Percentiles rank a stretch among this genome's conserved stretches.
These are phyloP conservation scores for Heliconius congener DNA, from an alignment of 1,140 invertebrate genomes.

Conservation along the genomic window DNA sequence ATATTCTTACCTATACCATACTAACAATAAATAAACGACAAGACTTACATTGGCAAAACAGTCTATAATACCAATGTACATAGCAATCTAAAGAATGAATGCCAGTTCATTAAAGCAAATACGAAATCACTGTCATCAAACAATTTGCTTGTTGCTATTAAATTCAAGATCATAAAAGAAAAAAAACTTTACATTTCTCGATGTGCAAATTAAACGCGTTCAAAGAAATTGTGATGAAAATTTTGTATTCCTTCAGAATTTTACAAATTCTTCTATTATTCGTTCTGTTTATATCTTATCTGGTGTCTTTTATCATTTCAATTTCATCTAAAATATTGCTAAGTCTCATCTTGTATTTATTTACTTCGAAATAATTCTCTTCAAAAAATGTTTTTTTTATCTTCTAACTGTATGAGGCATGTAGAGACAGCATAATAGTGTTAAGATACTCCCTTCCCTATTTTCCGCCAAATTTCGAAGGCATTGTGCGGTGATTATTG, in stretches of 20 bases:
- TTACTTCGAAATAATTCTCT: neutral
- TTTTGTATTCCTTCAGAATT: slow-evolving; percentile 51
- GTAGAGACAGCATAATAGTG: too few relatives aligned
- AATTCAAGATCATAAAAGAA: slow-evolving; percentile 45
- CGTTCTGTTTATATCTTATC: slow-evolving; percentile 32
- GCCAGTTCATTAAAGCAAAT: slow-evolving; percentile 37
- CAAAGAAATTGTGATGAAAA: slow-evolving; percentile 50
- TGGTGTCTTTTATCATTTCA: slow-evolving; percentile 11
- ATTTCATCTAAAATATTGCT: neutral
- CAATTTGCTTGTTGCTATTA: slow-evolving; percentile 45
- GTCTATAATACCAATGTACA: neutral
- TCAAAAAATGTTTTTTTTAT: neutral
- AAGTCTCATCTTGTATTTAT: neutral
- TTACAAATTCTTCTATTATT: slow-evolving; percentile 30
- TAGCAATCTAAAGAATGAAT: slow-evolving; percentile 30
- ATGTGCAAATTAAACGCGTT: slow-evolving; percentile 55
- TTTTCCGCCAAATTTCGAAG: too few relatives aligned
- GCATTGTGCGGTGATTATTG: too few relatives aligned
- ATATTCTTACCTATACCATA: neutral
- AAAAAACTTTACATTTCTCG: slow-evolving; percentile 47
- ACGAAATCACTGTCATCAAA: slow-evolving; percentile 40
- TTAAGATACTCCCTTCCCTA: too few relatives aligned
- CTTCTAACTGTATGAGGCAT: too few relatives aligned
- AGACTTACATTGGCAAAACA: neutral
- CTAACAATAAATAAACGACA: neutral